Evolutionary conservation across 2,888 invertebrate genomes (phyloP).

Genomic region (Cheilosia scutellata): DNA sequence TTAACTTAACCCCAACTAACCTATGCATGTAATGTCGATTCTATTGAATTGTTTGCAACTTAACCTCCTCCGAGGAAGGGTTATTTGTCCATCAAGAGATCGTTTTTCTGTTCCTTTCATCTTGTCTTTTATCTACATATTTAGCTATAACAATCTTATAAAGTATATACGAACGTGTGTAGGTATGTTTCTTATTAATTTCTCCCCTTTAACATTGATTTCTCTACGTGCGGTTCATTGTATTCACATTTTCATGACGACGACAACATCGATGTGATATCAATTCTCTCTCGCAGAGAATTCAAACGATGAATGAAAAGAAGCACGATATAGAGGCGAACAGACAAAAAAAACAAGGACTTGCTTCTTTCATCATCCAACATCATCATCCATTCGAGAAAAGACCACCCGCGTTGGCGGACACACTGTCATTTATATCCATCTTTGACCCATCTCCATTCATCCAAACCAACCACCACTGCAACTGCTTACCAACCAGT

Average conservation of each 20-base stretch:
- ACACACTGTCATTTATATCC: conserved; percentile 62
- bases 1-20: conserved; percentile 42
- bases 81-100: conserved; percentile 50
- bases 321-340: neutral
- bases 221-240: conserved; percentile 18
- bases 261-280: conserved; percentile 25
- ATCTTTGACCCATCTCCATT: conserved; percentile 58
- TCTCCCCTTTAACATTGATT: conserved; percentile 46
- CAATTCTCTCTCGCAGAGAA: conserved; percentile 19
- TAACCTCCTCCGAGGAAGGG: conserved; percentile 46
- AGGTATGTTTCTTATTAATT: conserved; percentile 40
- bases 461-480: conserved; percentile 46
- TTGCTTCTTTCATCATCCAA: conserved; percentile 37
- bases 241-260: conserved; percentile 31
- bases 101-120: conserved; percentile 46
- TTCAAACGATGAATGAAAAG: conserved; percentile 31
- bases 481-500: conserved; percentile 23
- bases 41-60: conserved; percentile 48
- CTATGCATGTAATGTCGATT: conserved; percentile 29
- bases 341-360: conserved; percentile 15
- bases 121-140: conserved; percentile 25
- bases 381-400: conserved; percentile 37
- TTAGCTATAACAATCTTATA: conserved; percentile 3
- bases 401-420: conserved; percentile 69
- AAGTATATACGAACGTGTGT: neutral